These are phyloP conservation scores for Morone saxatilis DNA, from an alignment of 2,113 vertebrate genomes.

Conservation along the genomic window DNA sequence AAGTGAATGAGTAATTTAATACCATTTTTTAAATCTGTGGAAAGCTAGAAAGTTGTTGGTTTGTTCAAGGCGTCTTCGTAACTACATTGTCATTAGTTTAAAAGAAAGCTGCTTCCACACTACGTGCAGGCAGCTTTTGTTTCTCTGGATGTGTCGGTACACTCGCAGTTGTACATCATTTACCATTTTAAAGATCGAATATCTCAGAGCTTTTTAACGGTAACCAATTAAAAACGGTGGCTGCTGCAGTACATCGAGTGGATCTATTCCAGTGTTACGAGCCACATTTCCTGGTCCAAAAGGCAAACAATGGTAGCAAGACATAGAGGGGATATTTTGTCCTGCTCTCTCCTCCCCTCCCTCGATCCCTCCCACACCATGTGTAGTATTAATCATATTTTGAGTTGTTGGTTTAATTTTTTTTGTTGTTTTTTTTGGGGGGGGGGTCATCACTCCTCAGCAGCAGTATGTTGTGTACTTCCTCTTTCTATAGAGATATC, in stretches of 20 bases:
- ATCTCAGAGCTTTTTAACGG: slow-evolving; percentile 4
- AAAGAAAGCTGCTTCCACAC: slow-evolving; percentile 12
- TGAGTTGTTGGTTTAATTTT: not conserved
- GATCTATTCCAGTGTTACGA: not conserved
- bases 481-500: slow-evolving; percentile 15
- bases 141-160: not conserved
- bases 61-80: not conserved
- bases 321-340: slow-evolving; percentile 9
- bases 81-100: not conserved
- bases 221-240: not conserved
- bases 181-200: not conserved
- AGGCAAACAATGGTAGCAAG: slow-evolving; percentile 39
- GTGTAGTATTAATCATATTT: slow-evolving; percentile 28
- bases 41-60: not conserved
- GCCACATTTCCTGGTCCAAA: slow-evolving; percentile 23
- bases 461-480: slow-evolving; percentile 30
- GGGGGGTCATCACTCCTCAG: slow-evolving; percentile 3
- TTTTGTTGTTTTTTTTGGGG: not conserved
- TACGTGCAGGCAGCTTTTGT: not conserved
- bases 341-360: not conserved
- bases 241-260: slow-evolving; percentile 14
- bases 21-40: not conserved
- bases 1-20: slow-evolving; percentile 20
- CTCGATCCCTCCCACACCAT: slow-evolving; percentile 12
- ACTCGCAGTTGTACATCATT: slow-evolving; percentile 2